Evolutionary conservation across 2,888 invertebrate species (phyloP).

Genomic region (Danaus chrysippus): DNA sequence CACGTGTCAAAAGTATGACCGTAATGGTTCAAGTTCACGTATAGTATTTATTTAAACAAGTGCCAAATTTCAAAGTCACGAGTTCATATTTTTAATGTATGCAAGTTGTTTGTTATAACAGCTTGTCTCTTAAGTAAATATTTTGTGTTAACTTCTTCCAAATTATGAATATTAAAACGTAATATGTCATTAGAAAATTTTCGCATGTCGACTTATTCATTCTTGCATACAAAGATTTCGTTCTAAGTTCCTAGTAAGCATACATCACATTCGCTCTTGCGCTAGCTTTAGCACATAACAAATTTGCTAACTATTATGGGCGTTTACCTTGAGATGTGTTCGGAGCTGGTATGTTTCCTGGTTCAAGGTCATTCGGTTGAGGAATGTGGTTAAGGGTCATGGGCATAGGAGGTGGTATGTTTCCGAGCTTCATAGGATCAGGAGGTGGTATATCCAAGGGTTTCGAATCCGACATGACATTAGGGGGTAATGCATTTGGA

Average conservation of each 20-base stretch:
- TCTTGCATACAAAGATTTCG: too few relatives aligned
- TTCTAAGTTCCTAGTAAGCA: neutral
- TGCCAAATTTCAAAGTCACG: too few relatives aligned
- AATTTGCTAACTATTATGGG: neutral
- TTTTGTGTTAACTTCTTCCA: too few relatives aligned
- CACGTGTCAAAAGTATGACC: neutral
- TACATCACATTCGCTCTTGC: neutral
- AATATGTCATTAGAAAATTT: too few relatives aligned
- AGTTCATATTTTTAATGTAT: too few relatives aligned
- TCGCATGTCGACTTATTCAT: too few relatives aligned
- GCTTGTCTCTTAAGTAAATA: too few relatives aligned
- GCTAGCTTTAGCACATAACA: neutral
- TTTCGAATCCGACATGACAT: conserved; percentile 44
- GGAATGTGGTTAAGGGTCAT: conserved; percentile 80
- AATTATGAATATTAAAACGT: too few relatives aligned
- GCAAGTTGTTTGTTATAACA: too few relatives aligned
- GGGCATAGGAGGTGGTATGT: conserved; percentile 81
- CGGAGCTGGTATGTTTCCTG: conserved; percentile 75
- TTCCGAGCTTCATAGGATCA: conserved; percentile 79
- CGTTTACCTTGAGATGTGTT: conserved; percentile 56
- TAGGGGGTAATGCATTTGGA: conserved; percentile 41
- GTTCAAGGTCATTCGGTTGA: conserved; percentile 80
- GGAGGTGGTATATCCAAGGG: conserved; percentile 49
- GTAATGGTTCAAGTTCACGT: neutral
- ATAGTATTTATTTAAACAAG: too few relatives aligned